phyloP scores from a whole-genome alignment of 92 coral and sea anemone species.

The Porites rus region DNA sequence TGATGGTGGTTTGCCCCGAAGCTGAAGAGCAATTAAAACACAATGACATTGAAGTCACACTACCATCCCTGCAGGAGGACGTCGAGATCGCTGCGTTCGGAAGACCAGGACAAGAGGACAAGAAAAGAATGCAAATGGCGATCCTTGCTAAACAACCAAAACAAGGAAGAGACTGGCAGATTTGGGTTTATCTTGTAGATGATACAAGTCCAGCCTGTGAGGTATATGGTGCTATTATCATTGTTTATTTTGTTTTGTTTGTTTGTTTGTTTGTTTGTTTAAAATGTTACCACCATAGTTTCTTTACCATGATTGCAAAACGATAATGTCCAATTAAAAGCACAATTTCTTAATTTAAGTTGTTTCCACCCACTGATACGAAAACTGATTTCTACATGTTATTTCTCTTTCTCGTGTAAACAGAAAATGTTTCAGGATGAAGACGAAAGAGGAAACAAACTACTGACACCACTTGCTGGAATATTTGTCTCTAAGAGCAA shows the following conservation, averaged over 20 bases:
- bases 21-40: conserved; percentile 13
- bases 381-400: too few species aligned
- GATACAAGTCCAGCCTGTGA: not conserved
- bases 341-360: too few species aligned
- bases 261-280: too few species aligned
- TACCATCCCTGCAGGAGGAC: not conserved
- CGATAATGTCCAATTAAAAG: too few species aligned
- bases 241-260: not conserved
- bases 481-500: conserved; percentile 19
- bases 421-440: conserved; percentile 27
- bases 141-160: conserved; percentile 13
- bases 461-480: conserved; percentile 19
- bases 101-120: not conserved
- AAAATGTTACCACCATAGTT: too few species aligned
- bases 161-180: conserved; percentile 15
- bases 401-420: not conserved
- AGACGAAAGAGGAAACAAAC: not conserved
- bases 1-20: conserved; percentile 15
- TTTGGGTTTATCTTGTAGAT: conserved; percentile 27
- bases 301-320: too few species aligned
- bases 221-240: not conserved
- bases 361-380: too few species aligned
- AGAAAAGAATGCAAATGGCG: conserved; percentile 48
- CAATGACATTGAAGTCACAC: conserved; percentile 12
- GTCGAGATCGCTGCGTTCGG: conserved; percentile 33